These are phyloP conservation scores for Stenoptilia bipunctidactyla DNA, from an alignment of 2,888 invertebrate species.

Conservation along the genomic window DNA sequence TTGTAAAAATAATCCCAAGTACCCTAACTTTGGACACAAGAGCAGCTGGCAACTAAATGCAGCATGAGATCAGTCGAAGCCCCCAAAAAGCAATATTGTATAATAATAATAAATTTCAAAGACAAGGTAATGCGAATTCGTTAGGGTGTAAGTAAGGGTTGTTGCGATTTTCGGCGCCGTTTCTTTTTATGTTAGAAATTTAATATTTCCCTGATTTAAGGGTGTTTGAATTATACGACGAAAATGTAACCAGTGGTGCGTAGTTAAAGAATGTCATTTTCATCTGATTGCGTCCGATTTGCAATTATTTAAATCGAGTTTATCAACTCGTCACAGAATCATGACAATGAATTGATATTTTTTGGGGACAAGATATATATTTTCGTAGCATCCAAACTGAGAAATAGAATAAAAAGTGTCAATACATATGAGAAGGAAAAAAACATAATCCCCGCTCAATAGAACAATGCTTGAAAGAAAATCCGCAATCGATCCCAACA, in stretches of 20 bases:
- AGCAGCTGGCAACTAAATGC: constrained; percentile 55
- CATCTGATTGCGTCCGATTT: too few species aligned
- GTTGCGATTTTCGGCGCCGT: constrained; percentile 43
- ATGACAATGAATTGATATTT: too few species aligned
- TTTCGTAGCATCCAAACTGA: too few species aligned
- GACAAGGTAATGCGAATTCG: constrained; percentile 38
- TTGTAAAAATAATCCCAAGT: constrained; percentile 16
- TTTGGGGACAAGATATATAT: too few species aligned
- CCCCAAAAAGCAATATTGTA: constrained; percentile 58
- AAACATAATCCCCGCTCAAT: not conserved
- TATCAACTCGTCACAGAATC: too few species aligned
- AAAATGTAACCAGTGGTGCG: too few species aligned
- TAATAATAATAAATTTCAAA: constrained; percentile 39
- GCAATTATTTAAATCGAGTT: too few species aligned
- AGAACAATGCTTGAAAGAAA: not conserved
- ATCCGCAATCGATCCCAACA: not conserved
- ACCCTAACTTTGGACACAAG: constrained; percentile 14
- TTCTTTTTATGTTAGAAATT: constrained; percentile 18
- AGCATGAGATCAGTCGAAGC: constrained; percentile 33
- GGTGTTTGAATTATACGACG: not conserved
- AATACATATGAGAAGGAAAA: too few species aligned
- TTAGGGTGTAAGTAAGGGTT: constrained; percentile 39
- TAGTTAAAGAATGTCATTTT: too few species aligned
- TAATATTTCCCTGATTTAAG: constrained; percentile 1
- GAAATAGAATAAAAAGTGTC: too few species aligned